Percentiles rank a stretch among this genome's conserved stretches.
Evolutionary conservation across 37 sponge, comb jelly and placozoan genomes (phyloP).

Genomic region (Geodia barretti): DNA sequence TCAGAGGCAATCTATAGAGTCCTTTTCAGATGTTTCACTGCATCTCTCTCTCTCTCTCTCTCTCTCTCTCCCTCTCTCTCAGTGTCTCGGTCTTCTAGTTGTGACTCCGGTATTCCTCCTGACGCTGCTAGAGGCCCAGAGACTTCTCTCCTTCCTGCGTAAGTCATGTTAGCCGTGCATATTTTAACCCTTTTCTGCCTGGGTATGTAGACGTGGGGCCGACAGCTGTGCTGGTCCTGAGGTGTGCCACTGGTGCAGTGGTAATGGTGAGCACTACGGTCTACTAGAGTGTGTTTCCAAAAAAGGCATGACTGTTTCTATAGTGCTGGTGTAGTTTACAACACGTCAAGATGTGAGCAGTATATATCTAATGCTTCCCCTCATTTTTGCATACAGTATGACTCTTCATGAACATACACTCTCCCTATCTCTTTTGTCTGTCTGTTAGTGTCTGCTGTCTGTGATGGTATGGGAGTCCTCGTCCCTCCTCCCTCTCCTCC

Average conservation of each 20-base stretch:
- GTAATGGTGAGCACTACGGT: constrained; percentile 18
- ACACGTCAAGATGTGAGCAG: too few relatives aligned
- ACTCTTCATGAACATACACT: too few relatives aligned
- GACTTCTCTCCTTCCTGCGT: constrained; percentile 59
- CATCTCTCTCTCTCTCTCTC: not conserved
- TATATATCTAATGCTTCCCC: too few relatives aligned
- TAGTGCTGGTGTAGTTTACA: too few relatives aligned
- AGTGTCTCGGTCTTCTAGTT: constrained; percentile 25
- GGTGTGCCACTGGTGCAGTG: constrained; percentile 11
- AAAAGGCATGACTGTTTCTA: too few relatives aligned
- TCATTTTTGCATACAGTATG: too few relatives aligned
- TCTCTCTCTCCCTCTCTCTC: not conserved
- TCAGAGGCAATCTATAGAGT: not conserved
- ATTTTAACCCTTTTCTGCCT: not conserved
- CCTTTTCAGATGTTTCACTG: not conserved
- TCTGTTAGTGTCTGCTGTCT: constrained; percentile 21
- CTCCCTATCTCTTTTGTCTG: too few relatives aligned
- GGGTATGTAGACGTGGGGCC: not conserved
- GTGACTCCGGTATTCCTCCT: constrained; percentile 43
- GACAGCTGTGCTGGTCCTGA: not conserved
- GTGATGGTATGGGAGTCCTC: constrained; percentile 6
- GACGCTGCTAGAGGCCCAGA: constrained; percentile 70
- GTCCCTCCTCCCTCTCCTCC: constrained; percentile 42
- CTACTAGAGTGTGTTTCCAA: too few relatives aligned
- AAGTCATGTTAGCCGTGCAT: too few relatives aligned